These are phyloP conservation scores for Corythornis vintsioides DNA, from an alignment of 2,113 vertebrate genomes.

Conservation along the genomic window DNA sequence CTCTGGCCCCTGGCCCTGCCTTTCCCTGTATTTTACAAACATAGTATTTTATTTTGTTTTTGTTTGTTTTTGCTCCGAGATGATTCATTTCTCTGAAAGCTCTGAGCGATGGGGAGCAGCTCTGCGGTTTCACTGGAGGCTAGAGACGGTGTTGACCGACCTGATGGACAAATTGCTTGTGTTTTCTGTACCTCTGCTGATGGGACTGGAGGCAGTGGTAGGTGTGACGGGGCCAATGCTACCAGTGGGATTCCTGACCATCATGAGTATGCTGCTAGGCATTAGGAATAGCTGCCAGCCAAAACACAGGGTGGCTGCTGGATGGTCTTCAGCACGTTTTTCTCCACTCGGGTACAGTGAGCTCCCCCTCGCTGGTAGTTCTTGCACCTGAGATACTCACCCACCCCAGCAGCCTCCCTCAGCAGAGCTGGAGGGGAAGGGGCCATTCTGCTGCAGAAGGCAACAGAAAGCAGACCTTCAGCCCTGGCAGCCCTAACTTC, in stretches of 20 bases:
- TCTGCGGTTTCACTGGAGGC: not conserved
- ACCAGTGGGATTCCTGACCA: not conserved
- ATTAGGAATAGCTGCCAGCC: not conserved
- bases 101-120: not conserved
- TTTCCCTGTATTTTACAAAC: not conserved
- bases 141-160: fast-evolving
- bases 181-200: not conserved
- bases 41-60: not conserved
- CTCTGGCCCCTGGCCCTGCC: not conserved
- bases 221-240: not conserved
- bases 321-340: not conserved
- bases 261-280: not conserved
- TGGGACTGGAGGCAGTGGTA: not conserved
- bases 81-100: slow-evolving; percentile 30
- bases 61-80: not conserved
- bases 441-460: not conserved
- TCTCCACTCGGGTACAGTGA: not conserved
- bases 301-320: not conserved
- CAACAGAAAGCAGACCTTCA: not conserved
- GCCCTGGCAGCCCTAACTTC: too few species aligned
- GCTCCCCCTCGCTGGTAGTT: not conserved
- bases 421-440: fast-evolving
- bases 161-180: not conserved
- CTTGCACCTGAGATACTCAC: not conserved
- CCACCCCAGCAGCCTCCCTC: not conserved